These are phyloP conservation scores for Mystacornis crossleyi DNA, from an alignment of 2,113 vertebrate genomes.

Conservation along the genomic window DNA sequence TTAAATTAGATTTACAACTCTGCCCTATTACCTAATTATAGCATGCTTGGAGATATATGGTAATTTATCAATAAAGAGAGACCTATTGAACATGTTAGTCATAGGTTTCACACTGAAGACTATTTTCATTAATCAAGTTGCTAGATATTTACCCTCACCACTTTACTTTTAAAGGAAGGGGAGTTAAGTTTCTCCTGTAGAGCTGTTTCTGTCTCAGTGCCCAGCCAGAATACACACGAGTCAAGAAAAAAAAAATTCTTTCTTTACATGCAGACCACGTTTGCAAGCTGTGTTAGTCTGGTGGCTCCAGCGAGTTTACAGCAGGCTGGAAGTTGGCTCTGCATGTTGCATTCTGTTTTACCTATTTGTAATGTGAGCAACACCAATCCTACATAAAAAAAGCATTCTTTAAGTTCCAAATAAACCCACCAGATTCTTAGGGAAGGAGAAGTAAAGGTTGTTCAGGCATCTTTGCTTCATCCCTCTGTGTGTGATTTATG, in stretches of 20 bases:
- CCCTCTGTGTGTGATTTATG: neutral
- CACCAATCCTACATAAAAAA: neutral
- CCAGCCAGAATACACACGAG: neutral
- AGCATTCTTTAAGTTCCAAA: neutral
- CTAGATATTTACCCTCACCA: neutral
- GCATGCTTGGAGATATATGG: conserved; percentile 22
- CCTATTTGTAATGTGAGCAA: neutral
- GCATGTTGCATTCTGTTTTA: neutral
- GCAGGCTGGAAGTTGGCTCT: neutral
- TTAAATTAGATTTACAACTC: conserved; percentile 54
- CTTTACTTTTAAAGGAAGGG: neutral
- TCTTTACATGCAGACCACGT: neutral
- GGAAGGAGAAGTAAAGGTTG: neutral
- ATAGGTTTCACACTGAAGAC: neutral
- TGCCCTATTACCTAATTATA: conserved; percentile 57
- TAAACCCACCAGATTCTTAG: neutral
- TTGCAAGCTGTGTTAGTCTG: neutral
- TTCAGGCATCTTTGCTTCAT: neutral
- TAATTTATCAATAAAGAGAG: conserved; percentile 61
- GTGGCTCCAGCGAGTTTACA: neutral
- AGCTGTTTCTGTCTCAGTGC: neutral
- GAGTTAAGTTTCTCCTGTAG: neutral
- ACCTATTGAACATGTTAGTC: conserved; percentile 48
- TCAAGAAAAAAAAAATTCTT: neutral
- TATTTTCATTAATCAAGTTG: conserved; percentile 46